These are phyloP conservation scores for Nycticorax nycticorax DNA, from an alignment of 2,113 vertebrate species.

Conservation along the genomic window DNA sequence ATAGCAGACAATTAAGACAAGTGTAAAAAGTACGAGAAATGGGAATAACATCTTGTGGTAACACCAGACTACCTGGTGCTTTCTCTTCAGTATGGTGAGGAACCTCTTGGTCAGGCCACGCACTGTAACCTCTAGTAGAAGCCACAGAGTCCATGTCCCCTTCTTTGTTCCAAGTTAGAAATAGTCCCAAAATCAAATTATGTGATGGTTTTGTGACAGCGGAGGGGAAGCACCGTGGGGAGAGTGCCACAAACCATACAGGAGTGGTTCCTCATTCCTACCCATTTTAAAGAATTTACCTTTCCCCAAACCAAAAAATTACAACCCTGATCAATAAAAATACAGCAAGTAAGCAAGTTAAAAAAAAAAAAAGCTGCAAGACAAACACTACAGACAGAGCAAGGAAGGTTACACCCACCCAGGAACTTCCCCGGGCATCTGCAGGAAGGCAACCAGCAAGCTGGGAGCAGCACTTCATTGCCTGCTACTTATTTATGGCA, in stretches of 20 bases:
- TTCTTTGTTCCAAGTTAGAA: not conserved
- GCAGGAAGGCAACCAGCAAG: not conserved
- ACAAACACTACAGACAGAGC: not conserved
- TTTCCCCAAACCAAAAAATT: not conserved
- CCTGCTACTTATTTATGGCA: not conserved
- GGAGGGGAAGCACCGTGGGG: not conserved
- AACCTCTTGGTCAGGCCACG: not conserved
- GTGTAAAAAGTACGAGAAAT: not conserved
- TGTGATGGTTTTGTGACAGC: not conserved
- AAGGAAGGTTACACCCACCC: not conserved
- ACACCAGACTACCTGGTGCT: not conserved
- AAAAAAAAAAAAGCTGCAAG: not conserved
- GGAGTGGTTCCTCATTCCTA: not conserved
- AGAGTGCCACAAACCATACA: not conserved
- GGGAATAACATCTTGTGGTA: not conserved
- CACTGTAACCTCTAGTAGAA: not conserved
- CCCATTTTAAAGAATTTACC: not conserved
- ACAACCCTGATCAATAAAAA: not conserved
- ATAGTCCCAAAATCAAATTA: not conserved
- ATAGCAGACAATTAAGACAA: not conserved
- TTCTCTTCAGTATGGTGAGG: not conserved
- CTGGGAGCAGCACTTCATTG: not conserved
- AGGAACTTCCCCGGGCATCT: not conserved
- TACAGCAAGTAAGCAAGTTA: not conserved
- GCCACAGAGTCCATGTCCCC: accelerated